phyloP scores from a whole-genome alignment of 2,888 invertebrate species.

The Diarsia brunnea region DNA sequence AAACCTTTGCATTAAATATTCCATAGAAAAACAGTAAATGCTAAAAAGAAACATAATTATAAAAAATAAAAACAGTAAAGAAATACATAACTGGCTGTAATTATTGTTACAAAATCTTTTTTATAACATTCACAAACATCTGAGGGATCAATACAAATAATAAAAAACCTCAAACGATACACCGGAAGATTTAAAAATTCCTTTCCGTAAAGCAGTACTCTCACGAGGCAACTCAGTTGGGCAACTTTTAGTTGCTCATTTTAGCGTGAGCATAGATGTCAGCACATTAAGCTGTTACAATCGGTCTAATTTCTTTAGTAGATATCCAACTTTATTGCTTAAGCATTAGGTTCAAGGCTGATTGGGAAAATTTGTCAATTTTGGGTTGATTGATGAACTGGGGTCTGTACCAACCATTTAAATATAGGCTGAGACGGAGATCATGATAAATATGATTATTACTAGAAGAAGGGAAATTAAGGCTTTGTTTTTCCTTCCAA shows the following conservation, averaged over 20 bases:
- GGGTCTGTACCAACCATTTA: too few relatives aligned
- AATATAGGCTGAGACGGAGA: neutral
- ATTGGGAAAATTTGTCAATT: too few relatives aligned
- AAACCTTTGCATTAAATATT: neutral
- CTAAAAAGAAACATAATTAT: neutral
- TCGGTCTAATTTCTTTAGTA: too few relatives aligned
- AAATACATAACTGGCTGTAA: neutral
- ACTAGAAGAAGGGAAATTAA: too few relatives aligned
- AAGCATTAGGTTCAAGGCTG: too few relatives aligned
- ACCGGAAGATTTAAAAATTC: neutral
- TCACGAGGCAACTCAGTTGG: neutral
- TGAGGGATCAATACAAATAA: neutral
- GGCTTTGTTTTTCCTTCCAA: too few relatives aligned
- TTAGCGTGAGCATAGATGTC: too few relatives aligned
- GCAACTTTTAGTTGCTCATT: neutral
- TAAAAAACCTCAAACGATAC: neutral
- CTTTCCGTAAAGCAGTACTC: conserved; percentile 4
- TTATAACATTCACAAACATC: conserved; percentile 10
- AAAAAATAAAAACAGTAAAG: neutral
- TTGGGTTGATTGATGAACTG: too few relatives aligned
- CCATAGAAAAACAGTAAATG: neutral
- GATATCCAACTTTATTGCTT: too few relatives aligned
- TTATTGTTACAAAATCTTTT: neutral
- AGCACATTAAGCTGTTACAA: too few relatives aligned
- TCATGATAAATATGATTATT: neutral